A percentile compares a stretch with the other conserved stretches of the same genome.
phyloP scores from a whole-genome alignment of 2,113 vertebrate species.

The Labrus mixtus region DNA sequence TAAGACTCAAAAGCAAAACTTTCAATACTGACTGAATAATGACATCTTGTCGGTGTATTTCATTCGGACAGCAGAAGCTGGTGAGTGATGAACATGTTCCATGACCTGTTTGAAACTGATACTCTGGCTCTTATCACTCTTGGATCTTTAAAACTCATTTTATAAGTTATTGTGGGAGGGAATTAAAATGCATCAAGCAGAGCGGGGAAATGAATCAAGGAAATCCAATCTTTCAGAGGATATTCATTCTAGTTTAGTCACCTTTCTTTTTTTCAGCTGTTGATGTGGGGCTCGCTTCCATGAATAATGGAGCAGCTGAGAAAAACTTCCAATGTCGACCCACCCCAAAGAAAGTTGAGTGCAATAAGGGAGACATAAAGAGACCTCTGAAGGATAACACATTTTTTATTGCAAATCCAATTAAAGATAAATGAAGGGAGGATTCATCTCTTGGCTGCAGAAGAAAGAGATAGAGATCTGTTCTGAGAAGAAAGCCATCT shows the following conservation, averaged over 20 bases:
- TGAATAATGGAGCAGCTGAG: conserved; percentile 70
- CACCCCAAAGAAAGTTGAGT: conserved; percentile 56
- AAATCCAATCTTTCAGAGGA: conserved; percentile 36
- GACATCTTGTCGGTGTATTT: background rate
- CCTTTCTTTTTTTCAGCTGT: conserved; percentile 42
- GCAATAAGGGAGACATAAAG: conserved; percentile 43
- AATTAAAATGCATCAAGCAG: conserved; percentile 30
- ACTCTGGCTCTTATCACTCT: background rate
- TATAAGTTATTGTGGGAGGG: conserved; percentile 12
- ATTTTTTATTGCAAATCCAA: conserved; percentile 73
- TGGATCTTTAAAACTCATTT: conserved; percentile 17
- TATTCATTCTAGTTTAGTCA: conserved; percentile 46
- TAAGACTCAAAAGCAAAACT: background rate
- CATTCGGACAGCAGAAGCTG: background rate
- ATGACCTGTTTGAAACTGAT: background rate
- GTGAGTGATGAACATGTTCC: background rate
- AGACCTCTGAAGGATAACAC: conserved; percentile 59
- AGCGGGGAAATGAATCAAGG: conserved; percentile 20
- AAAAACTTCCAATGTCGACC: conserved; percentile 64
- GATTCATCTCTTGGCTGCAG: conserved; percentile 59
- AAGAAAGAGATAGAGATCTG: conserved; percentile 56
- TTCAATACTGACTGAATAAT: background rate
- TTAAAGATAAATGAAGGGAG: conserved; percentile 76
- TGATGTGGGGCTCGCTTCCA: conserved; percentile 30
- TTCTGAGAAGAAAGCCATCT: conserved; percentile 56